Evolutionary conservation across 2,888 invertebrate genomes (phyloP), one percentile per base, ranked within the genome.

Genomic region (Rhimphoctona megacephalus): DNA sequence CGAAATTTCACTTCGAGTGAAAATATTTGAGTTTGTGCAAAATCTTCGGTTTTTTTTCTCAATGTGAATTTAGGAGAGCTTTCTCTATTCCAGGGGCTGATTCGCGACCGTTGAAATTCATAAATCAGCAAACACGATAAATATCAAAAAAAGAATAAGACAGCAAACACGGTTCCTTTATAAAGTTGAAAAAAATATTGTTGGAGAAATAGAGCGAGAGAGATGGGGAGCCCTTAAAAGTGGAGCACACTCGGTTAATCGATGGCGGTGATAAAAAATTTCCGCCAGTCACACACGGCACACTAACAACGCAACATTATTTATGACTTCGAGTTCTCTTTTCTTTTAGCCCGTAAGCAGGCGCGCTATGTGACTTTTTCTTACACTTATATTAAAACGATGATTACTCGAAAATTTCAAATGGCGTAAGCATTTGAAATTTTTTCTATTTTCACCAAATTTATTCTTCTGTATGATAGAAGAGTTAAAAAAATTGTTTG

Each of bases 191-290:
- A 33, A 73, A 73, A 30, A 73, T 43, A 67, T 73, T 52, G 52
- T 79, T 57, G 46, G 54, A 54, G 46, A 76, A 36, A 77, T 52
- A 49, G 33, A 81, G 54, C 33, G 33, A 43, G 66, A 73, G 70
- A 54, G 52, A n/a, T 7, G 36, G 22, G 33, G 66, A 66, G 25
- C 49, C n/a, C 57, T 52, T 66, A 67, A 83, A 86, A 86, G 83
- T 86, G 77, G 85, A 83, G 85, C 80, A 77, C 70, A 80, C 66
- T 79, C 39, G 69, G 79, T 86, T 86, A 86, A 86, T 86, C 83
- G 80, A 86, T 83, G 54, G 80, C 80, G 70, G 46, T 61, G 79
- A 83, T 83, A 80, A 73, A 83, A 67, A 78, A 54, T 67, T 78
- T 67, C 72, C 30, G 22, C 64, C 43, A 30, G 70, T 36, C 61